Base-by-base conservation (phyloP, 2,888 invertebrate genomes). In the Microplitis deprimator region DNA sequence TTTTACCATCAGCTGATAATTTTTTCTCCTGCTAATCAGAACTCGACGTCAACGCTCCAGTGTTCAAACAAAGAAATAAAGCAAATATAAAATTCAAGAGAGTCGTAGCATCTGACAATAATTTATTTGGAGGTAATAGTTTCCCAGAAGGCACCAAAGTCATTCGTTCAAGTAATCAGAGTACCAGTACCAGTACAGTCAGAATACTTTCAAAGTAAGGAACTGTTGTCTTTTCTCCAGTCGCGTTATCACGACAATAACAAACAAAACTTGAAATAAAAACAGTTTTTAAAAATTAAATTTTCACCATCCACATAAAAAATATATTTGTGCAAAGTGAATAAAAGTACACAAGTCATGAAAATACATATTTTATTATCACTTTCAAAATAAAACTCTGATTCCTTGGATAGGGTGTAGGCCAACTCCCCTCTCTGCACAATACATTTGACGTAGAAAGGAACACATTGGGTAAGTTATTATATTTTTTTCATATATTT, bases 391-490 rank as follows among this genome's bases (percentile, higher is more conserved):
- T 50, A 50, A 50, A 50, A 50, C 8, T 50, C 50, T 50, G 50
- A 29, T 39, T 67, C 41, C 39, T 77, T 73, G 64, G 82, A 83
- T 81, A 83, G 85, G 85, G 86, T 85, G 86, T 85, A 85, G 85
- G 83, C 84, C 81, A 71, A 40, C 50, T 73, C 73, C 65, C 73
- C 73, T 64, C 71, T 73, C 77, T 50, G 50, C 50, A 50, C 50
- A 50, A 13, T 50, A 61, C 60, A 50, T 68, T 82, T 81, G 82
- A 86, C 86, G 85, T 85, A 50, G 50, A 50, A 50, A 82, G 84
- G 82, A 75, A 84, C 84, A 82, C 83, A 80, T 83, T 85, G 80
- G 84, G 86, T 86, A 83, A 86, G 86, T 79, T 40, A 68, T 75
- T 1, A 29, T 29, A 73, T 81, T 74, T 68, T 68, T 65, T 69